Evolutionary conservation across 2,888 invertebrate genomes (phyloP), one percentile per base, ranked within the genome.

Genomic region (Macrophya annulata): DNA sequence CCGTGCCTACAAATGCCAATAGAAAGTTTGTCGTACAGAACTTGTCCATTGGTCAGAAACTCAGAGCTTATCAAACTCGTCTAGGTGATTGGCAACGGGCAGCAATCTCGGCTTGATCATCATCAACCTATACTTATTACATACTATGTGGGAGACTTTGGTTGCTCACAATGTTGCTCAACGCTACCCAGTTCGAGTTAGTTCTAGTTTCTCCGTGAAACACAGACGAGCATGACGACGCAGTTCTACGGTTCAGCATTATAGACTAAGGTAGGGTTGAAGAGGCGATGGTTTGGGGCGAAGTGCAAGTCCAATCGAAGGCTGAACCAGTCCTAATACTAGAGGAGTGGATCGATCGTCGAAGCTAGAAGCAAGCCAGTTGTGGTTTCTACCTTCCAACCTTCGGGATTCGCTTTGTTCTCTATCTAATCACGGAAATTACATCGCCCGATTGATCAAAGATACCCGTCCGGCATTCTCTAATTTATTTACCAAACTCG

Each of bases 391-490:
- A 81, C 86, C 86, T 87, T 89, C 88, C 48, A 62, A 81, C 59
- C 88, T 88, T 87, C 86, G 85, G 86, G 86, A 85, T 84, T 85
- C 79, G 88, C 90, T 90, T 90, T 91, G 90, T 91, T 89, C 88
- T 85, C 88, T 86, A 86, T 85, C 89, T 88, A 91, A 91, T 91
- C 90, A 90, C 87, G 87, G 89, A 90, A 91, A 90, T 91, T 90
- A 90, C 87, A 87, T 88, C 89, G 89, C 88, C 89, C 87, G 88
- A 88, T 87, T 89, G 89, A 86, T 91, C 91, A 91, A 91, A 91
- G 90, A 87, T 87, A 85, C 68, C 72, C 8, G 37, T 31, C n/a
- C 40, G 15, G 71, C 31, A 45, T 84, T 74, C 51, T 65, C 84
- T 84, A 83, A 83, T 83, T 83, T 83, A 83, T 83, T 83, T 83